Evolutionary conservation across 1,140 invertebrate species (phyloP), one percentile per base, ranked within the genome.

Genomic region (Pseudachorutes palmiensis): DNA sequence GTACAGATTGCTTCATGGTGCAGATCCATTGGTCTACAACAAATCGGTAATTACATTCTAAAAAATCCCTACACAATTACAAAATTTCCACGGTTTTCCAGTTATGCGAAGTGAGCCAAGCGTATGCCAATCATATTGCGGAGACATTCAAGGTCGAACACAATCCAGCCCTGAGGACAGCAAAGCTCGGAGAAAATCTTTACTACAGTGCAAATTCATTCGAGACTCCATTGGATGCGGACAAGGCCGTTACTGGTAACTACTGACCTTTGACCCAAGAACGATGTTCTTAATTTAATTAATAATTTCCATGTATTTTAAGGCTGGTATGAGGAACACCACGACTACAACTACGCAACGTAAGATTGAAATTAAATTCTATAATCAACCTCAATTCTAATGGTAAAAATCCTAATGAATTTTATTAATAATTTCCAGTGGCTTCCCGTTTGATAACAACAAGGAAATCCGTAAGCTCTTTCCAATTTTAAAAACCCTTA

Each of bases 281-380:
- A n/a, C n/a, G n/a, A n/a, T n/a, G n/a, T n/a, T n/a, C n/a, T n/a
- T n/a, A n/a, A n/a, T n/a, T n/a, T n/a, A n/a, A n/a, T n/a, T n/a
- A n/a, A n/a, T n/a, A n/a, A n/a, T n/a, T n/a, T n/a, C n/a, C n/a
- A n/a, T n/a, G n/a, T n/a, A n/a, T n/a, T n/a, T n/a, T n/a, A 2
- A 1, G 28, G 16, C 24, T 69, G 68, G 68, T 65, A 62, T 31
- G 41, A 57, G 14, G 63, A 69, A 55, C 29, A 55, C 0, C 48
- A 65, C 5, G 26, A 33, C 9, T 30, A 62, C 32, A 45, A 69
- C 49, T 69, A 22, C n/a, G 32, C 3, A 55, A 69, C 45, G 62
- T 61, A n/a, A 22, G 22, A 3, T 65, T 65, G n/a, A 28, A 32
- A 55, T 16, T 30, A 32, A 0, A 26, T 5, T 14, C 19, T 41